A percentile compares a stretch with the other conserved stretches of the same genome.
These are phyloP conservation scores for Machimus atricapillus DNA, from an alignment of 2,888 invertebrate species.

Conservation along the genomic window DNA sequence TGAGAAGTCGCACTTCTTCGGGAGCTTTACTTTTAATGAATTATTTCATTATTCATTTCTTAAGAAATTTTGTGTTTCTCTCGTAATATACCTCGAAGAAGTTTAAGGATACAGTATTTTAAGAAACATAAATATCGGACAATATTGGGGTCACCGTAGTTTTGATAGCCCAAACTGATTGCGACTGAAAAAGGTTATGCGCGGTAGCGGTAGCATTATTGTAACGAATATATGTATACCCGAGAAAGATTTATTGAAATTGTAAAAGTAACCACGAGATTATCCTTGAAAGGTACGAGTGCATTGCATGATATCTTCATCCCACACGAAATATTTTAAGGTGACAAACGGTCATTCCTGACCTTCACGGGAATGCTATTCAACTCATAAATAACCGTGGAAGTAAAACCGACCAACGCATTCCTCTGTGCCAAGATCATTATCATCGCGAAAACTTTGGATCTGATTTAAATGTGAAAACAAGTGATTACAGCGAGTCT, in stretches of 20 bases:
- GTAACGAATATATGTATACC: background rate
- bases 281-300: background rate
- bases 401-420: background rate
- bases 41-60: background rate
- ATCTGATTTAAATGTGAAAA: constrained; percentile 5
- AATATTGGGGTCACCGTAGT: background rate
- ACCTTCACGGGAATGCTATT: background rate
- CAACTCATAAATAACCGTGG: background rate
- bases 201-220: no score
- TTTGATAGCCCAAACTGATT: background rate
- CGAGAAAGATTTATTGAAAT: background rate
- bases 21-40: no score
- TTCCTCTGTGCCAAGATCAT: constrained; percentile 5
- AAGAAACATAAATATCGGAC: background rate
- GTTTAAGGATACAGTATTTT: background rate
- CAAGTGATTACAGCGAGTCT: background rate
- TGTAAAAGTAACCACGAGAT: background rate
- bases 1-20: no score
- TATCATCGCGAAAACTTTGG: background rate
- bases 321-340: background rate
- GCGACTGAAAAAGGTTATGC: background rate
- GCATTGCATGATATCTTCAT: background rate
- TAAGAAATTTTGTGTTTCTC: background rate
- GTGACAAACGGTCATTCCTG: background rate
- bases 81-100: background rate